Evolutionary conservation across 1,140 invertebrate genomes (phyloP), one percentile per base, ranked within the genome.

Genomic region (Ceratitis capitata): DNA sequence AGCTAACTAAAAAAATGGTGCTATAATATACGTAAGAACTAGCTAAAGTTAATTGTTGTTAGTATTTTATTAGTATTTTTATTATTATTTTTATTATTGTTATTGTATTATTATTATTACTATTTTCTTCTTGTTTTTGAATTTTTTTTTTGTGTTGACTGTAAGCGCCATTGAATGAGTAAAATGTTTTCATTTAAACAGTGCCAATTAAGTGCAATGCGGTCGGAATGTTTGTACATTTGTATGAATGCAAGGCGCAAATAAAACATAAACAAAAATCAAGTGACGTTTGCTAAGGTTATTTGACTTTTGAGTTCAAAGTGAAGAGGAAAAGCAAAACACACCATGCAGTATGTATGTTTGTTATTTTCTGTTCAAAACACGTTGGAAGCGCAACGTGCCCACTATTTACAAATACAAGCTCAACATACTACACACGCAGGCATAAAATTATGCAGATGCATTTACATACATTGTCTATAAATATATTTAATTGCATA

Each of bases 91-190:
- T n/a, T n/a, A n/a, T n/a, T 78, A n/a, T 69, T 19, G 10, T n/a
- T n/a, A n/a, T n/a, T n/a, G n/a, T n/a, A n/a, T n/a, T 23, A 23
- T 23, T 23, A 23, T 56, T 23, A 23, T 56, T 64, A 4, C 58
- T 64, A 14, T 26, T 26, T 47, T 14, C 9, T 19, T 45, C 45
- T 78, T 47, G 23, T 45, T 45, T 78, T 45, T 1, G n/a, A 42
- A 12, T 69, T 3, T 39, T 69, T 23, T 5, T 78, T n/a, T n/a
- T n/a, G n/a, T 78, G 39, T 69, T 19, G 10, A 19, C 12, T 45
- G 69, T 6, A 69, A 69, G 39, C 69, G 69, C 69, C 69, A 47
- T 45, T 78, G 35, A 78, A 47, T 78, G 39, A 78, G 29, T 78
- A 78, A 78, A n/a, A 47, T 78, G n/a, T 78, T 47, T 45, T 45